Evolutionary conservation across 1,140 invertebrate genomes (phyloP), one percentile per base, ranked within the genome.

Genomic region (Monochamus saltuarius): DNA sequence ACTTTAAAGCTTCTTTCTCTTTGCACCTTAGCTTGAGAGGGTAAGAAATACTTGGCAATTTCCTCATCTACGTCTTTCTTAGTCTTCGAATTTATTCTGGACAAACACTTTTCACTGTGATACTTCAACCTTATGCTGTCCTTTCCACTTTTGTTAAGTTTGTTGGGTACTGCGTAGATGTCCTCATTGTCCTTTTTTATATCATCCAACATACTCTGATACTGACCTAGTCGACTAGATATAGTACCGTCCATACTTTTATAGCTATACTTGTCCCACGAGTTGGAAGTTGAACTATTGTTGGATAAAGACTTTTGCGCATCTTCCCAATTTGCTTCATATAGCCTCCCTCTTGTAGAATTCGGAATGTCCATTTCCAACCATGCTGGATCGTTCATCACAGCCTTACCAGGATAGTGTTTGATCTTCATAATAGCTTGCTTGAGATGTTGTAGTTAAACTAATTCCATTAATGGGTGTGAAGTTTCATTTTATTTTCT

Each of bases 291-390:
- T 1, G 66, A 69, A 38, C 61, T 67, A 37, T 39, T 53, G 16
- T 62, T 70, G 3, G 72, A 74, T 8, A 75, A 38, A 61, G 59
- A 68, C 54, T 65, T 63, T 65, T 75, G 69, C 4, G 86, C 83
- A 66, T 89, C 88, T 47, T 88, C 81, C 90, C 90, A 92, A 68
- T 90, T 92, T 39, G 89, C 89, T 67, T 90, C 89, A 75, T 92
- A 92, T 34, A 89, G 81, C n/a, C 87, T 79, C 62, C 88, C 87
- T 84, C 90, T 88, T 1, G 80, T 79, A 36, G 79, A 77, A 70
- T 76, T 84, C 73, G 76, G 82, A 66, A 83, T 80, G 56, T 77
- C 80, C 69, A 83, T 82, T 70, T 81, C 81, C 72, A 82, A 77
- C 82, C 82, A 84, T 19, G 77, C 78, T 4, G 86, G 84, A 73